A percentile compares a stretch with the other conserved stretches of the same genome.
phyloP scores from a whole-genome alignment of 2,888 invertebrate genomes.

The Cataglyphis altisquamis region DNA sequence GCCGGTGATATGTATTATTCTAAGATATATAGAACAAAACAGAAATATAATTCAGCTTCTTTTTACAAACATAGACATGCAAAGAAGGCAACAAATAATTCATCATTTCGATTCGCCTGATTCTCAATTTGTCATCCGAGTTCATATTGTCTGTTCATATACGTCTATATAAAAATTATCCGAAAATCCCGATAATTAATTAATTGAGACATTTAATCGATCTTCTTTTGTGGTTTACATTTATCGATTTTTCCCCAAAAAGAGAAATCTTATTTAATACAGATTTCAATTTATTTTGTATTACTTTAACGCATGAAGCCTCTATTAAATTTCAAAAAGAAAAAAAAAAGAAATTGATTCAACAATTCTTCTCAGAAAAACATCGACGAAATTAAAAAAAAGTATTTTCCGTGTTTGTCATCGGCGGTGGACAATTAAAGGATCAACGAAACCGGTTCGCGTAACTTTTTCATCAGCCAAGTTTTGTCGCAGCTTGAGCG shows the following conservation, averaged over 20 bases:
- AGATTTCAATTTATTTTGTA: not conserved
- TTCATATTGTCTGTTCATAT: not conserved
- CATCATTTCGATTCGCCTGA: not conserved
- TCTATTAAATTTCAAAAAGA: not conserved
- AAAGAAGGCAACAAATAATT: not conserved
- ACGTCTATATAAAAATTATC: not conserved
- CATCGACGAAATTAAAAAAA: not conserved
- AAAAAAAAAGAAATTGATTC: not conserved
- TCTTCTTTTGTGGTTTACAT: not conserved
- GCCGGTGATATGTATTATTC: not conserved
- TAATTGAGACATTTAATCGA: not conserved
- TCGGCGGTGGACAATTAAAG: constrained; percentile 37
- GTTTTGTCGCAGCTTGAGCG: constrained; percentile 48
- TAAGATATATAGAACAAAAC: not conserved
- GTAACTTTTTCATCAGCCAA: constrained; percentile 23
- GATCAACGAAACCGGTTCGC: constrained; percentile 63
- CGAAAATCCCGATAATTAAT: not conserved
- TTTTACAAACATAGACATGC: not conserved
- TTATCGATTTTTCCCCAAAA: not conserved
- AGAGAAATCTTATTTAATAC: not conserved
- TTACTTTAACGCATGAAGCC: not conserved
- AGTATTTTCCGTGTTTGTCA: constrained; percentile 24
- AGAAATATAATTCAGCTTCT: not conserved
- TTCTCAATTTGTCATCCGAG: not conserved
- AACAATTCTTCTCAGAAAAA: not conserved